These are phyloP conservation scores for Trichonephila inaurata DNA, from an alignment of 1,140 invertebrate species.

Conservation along the genomic window DNA sequence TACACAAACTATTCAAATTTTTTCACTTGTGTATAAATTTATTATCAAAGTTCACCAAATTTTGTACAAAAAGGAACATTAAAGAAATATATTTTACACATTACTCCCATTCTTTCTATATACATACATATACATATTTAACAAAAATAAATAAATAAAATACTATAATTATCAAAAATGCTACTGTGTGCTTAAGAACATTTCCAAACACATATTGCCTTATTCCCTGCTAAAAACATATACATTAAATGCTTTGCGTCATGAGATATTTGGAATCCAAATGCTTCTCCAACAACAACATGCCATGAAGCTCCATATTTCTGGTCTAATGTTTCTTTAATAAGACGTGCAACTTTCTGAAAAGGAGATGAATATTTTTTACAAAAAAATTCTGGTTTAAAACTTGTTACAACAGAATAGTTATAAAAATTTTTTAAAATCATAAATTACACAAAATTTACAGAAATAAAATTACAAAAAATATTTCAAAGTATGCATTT, in stretches of 20 bases:
- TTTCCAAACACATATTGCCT: slow-evolving; percentile 95
- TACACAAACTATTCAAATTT: not conserved
- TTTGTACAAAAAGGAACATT: not conserved
- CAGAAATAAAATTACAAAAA: too few species aligned
- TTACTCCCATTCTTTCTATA: not conserved
- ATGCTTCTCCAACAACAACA: slow-evolving; percentile 95
- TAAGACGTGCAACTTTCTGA: slow-evolving; percentile 86
- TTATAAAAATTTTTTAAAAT: too few species aligned
- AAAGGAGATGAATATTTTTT: not conserved
- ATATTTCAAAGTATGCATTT: too few species aligned
- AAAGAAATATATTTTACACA: not conserved
- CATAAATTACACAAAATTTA: too few species aligned
- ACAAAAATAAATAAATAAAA: slow-evolving; percentile 23
- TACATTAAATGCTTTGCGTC: slow-evolving; percentile 94
- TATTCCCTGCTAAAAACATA: slow-evolving; percentile 95
- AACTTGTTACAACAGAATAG: too few species aligned
- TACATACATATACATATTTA: not conserved
- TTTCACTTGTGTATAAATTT: not conserved
- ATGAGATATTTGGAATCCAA: slow-evolving; percentile 95
- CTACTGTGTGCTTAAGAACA: slow-evolving; percentile 81
- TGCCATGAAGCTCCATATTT: slow-evolving; percentile 96
- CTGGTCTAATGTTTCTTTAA: slow-evolving; percentile 96
- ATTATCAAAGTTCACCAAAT: not conserved
- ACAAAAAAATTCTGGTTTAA: too few species aligned
- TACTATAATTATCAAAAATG: not conserved